Conservation (phyloP, 2,797 vertebrate genomes). For the Ptychobarbus kaznakovi region DNA sequence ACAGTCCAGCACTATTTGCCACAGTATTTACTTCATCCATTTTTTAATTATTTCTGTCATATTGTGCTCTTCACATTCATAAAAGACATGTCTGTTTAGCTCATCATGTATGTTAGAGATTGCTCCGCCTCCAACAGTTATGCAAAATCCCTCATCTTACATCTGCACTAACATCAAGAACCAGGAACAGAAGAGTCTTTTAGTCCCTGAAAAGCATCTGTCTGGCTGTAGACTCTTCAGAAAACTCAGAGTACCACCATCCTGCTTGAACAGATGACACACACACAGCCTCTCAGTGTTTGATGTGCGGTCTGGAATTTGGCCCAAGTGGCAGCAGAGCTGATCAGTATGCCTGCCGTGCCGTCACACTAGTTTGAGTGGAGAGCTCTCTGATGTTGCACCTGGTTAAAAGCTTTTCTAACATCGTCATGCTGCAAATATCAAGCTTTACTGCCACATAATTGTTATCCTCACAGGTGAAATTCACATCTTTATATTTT, state of each 20-base stretch:
- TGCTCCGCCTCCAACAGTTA: slow-evolving; percentile 16
- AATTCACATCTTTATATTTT: background rate
- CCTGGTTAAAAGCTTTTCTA: slow-evolving; percentile 41
- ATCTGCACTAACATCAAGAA: slow-evolving; percentile 24
- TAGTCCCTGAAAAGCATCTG: slow-evolving; percentile 45
- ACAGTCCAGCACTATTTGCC: background rate
- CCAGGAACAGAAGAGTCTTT: slow-evolving; percentile 23
- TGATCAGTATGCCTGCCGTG: slow-evolving; percentile 57
- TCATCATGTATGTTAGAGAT: slow-evolving; percentile 12
- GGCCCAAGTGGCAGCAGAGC: slow-evolving; percentile 51
- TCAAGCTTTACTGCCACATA: slow-evolving; percentile 1
- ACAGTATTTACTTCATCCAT: background rate
- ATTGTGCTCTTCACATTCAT: slow-evolving; percentile 42
- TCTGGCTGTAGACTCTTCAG: slow-evolving; percentile 46
- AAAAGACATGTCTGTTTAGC: slow-evolving; percentile 40
- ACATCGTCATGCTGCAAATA: slow-evolving; percentile 19
- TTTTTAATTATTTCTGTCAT: background rate
- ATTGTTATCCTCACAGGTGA: background rate
- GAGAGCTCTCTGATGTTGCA: slow-evolving; percentile 26
- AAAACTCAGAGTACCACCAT: slow-evolving; percentile 39
- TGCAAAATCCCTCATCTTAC: slow-evolving; percentile 13
- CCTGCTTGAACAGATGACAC: slow-evolving; percentile 47
- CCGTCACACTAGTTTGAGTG: slow-evolving; percentile 23
- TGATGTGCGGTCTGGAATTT: slow-evolving; percentile 55
- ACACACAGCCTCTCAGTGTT: slow-evolving; percentile 52